A percentile compares a stretch with the other conserved stretches of the same genome.
Conservation (phyloP, 2,888 invertebrate genomes). For the Tenthredo scrophulariae region DNA sequence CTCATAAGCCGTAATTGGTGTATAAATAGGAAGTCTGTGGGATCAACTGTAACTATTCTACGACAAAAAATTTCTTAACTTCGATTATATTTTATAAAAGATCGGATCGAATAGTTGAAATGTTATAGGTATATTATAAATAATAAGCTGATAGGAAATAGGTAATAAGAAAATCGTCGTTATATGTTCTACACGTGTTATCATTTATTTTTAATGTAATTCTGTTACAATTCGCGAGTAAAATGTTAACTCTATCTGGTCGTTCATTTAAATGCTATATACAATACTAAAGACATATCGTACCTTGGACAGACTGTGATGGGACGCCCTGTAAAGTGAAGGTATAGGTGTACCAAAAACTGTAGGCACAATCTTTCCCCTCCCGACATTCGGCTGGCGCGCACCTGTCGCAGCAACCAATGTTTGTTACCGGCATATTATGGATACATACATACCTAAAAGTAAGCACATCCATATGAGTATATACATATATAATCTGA, state of each 20-base stretch:
- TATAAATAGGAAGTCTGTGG: slow-evolving; percentile 4
- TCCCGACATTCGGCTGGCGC: neutral
- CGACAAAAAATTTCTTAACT: neutral
- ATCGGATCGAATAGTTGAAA: neutral
- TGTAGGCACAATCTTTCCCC: neutral
- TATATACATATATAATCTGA: neutral
- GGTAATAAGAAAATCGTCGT: neutral
- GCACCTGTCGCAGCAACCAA: slow-evolving; percentile 75
- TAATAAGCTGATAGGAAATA: neutral
- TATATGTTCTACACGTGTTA: neutral
- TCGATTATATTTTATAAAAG: neutral
- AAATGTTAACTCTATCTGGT: neutral
- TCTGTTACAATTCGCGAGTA: neutral
- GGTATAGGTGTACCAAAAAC: neutral
- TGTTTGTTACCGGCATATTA: slow-evolving; percentile 61
- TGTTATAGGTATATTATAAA: neutral
- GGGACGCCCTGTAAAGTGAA: neutral
- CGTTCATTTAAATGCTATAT: neutral
- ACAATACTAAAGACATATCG: neutral
- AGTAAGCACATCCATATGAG: neutral
- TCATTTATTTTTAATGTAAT: neutral
- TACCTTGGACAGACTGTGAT: neutral
- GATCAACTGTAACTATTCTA: neutral
- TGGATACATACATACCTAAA: neutral
- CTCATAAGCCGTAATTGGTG: neutral